A percentile compares a stretch with the other conserved stretches of the same genome.
phyloP scores from a whole-genome alignment of 2,797 vertebrate species.

The Acridotheres tristis region DNA sequence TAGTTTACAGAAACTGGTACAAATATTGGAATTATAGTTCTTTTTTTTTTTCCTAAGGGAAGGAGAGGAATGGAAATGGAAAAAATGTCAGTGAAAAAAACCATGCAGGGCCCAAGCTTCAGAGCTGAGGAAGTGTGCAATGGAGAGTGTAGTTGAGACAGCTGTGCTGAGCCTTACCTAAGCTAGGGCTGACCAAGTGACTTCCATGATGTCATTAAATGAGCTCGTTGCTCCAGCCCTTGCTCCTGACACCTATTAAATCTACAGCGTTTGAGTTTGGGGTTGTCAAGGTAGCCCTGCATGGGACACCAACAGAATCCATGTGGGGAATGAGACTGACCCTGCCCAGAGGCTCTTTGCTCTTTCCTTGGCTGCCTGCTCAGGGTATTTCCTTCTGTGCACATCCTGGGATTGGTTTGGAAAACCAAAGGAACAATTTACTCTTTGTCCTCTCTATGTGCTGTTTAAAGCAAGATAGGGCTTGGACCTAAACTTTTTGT shows the following conservation, averaged over 20 bases:
- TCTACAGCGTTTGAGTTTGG: neutral
- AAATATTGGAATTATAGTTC: neutral
- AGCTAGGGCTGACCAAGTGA: slow-evolving; percentile 36
- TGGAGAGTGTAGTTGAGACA: slow-evolving; percentile 58
- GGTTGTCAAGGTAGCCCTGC: slow-evolving; percentile 42
- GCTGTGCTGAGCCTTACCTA: slow-evolving; percentile 61
- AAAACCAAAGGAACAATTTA: neutral
- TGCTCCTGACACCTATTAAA: slow-evolving; percentile 61
- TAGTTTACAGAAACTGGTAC: slow-evolving; percentile 31
- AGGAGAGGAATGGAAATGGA: slow-evolving; percentile 53
- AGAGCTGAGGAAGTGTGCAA: slow-evolving; percentile 61
- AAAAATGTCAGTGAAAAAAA: slow-evolving; percentile 32
- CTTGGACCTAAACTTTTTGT: neutral
- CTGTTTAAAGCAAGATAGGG: neutral
- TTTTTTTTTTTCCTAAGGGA: slow-evolving; percentile 39
- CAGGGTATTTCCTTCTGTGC: neutral
- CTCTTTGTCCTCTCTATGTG: neutral
- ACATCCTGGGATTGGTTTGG: neutral
- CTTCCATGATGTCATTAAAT: slow-evolving; percentile 63
- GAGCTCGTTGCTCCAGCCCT: slow-evolving; percentile 13
- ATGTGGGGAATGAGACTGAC: neutral
- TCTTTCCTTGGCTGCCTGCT: neutral
- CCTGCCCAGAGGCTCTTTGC: neutral
- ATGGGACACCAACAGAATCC: neutral
- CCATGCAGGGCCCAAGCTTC: neutral